A percentile compares a stretch with the other conserved stretches of the same genome.
Evolutionary conservation across 2,888 invertebrate species (phyloP).

Genomic region (Chrysodeixis includens): DNA sequence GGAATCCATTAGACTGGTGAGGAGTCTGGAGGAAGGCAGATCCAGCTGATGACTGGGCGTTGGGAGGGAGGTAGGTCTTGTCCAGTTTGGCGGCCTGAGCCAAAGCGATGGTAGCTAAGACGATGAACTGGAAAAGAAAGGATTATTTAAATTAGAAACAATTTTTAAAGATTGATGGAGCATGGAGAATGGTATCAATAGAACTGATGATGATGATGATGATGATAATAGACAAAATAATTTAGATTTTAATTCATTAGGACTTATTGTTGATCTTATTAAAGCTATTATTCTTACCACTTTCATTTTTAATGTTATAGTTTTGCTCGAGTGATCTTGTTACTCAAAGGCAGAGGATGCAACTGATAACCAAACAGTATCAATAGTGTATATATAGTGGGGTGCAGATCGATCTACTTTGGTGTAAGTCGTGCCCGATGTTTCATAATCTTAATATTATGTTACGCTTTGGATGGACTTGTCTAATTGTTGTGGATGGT

Average conservation of each 20-base stretch:
- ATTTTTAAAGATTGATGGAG: too few species aligned
- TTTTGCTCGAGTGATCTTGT: conserved; percentile 53
- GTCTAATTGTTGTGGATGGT: conserved; percentile 77
- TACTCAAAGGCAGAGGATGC: conserved; percentile 64
- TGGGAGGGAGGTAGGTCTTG: conserved; percentile 80
- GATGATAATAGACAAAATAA: too few species aligned
- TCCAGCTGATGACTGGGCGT: conserved; percentile 60
- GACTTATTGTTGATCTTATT: not conserved
- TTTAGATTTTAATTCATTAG: not conserved
- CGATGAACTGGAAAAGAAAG: conserved; percentile 70
- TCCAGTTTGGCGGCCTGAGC: conserved; percentile 79
- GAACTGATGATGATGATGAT: too few species aligned
- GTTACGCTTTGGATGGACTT: conserved; percentile 70
- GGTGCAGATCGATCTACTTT: conserved; percentile 79
- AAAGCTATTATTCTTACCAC: conserved; percentile 67
- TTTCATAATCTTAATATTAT: conserved; percentile 80
- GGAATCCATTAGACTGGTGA: conserved; percentile 43
- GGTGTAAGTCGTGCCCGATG: conserved; percentile 72
- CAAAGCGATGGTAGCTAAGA: conserved; percentile 72
- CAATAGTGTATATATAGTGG: conserved; percentile 83
- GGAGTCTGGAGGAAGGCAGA: conserved; percentile 57
- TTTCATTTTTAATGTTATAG: conserved; percentile 71
- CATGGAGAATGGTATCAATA: too few species aligned
- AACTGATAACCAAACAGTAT: conserved; percentile 77
- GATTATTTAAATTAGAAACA: not conserved